Conservation (phyloP, 2,888 invertebrate species). For the Lycia hirtaria region DNA sequence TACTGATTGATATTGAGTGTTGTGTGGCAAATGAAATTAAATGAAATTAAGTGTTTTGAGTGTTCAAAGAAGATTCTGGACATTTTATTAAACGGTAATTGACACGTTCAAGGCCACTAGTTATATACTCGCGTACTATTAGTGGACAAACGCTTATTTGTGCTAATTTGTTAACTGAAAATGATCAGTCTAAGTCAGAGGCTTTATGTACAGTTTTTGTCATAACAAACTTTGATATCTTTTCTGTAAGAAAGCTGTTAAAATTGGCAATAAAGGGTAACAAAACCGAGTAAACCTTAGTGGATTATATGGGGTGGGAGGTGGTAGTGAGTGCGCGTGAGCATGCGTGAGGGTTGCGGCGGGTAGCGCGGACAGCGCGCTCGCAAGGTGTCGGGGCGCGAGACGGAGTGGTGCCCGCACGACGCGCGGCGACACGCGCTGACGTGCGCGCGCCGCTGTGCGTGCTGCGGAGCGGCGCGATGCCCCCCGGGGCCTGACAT, state of each 20-base stretch:
- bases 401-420: slow-evolving; percentile 84
- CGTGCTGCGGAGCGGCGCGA: slow-evolving; percentile 84
- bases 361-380: slow-evolving; percentile 55
- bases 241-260: background rate
- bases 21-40: slow-evolving; percentile 30
- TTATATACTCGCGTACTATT: background rate
- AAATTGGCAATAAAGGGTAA: background rate
- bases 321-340: slow-evolving; percentile 64
- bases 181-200: background rate
- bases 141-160: background rate
- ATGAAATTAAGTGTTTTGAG: slow-evolving; percentile 5
- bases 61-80: background rate
- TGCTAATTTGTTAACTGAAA: background rate
- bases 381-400: slow-evolving; percentile 83
- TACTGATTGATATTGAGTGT: slow-evolving; percentile 44
- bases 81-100: no score
- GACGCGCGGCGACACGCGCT: slow-evolving; percentile 83
- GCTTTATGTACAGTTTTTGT: background rate
- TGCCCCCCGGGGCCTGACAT: slow-evolving; percentile 79
- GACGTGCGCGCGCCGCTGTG: slow-evolving; percentile 83
- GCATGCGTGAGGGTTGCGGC: slow-evolving; percentile 62
- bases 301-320: slow-evolving; percentile 19
- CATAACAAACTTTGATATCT: background rate
- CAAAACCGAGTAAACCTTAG: background rate
- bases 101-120: background rate